Evolutionary conservation across 2,888 invertebrate genomes (phyloP).

Genomic region (Ormyrus pomaceus): DNA sequence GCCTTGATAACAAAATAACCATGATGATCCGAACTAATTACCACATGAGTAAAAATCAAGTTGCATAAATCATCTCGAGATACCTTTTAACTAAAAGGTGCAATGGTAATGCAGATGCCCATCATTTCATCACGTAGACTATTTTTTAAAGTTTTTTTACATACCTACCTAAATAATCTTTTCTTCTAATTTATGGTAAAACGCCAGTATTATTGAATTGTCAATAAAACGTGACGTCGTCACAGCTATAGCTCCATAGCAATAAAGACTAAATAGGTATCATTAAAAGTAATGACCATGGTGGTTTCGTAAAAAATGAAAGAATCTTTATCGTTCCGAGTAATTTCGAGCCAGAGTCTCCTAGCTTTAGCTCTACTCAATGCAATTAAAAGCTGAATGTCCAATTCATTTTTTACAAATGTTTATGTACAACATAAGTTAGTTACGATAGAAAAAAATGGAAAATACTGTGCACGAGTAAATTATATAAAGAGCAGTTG

Average conservation of each 20-base stretch:
- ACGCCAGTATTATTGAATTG: conserved; percentile 67
- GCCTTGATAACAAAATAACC: conserved; percentile 54
- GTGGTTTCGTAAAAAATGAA: conserved; percentile 64
- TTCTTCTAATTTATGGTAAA: conserved; percentile 48
- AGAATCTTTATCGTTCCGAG: conserved; percentile 30
- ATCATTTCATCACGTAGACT: conserved; percentile 27
- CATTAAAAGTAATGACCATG: conserved; percentile 63
- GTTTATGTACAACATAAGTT: conserved; percentile 11
- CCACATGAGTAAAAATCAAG: conserved; percentile 31
- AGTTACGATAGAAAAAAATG: background rate
- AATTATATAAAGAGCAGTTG: background rate
- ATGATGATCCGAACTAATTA: conserved; percentile 40
- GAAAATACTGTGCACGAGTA: conserved; percentile 4
- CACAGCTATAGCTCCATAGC: conserved; percentile 65
- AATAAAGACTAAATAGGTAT: conserved; percentile 65
- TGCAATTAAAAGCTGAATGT: background rate
- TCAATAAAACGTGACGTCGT: conserved; percentile 65
- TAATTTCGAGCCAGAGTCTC: conserved; percentile 39
- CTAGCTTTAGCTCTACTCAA: conserved; percentile 33
- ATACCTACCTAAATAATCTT: background rate
- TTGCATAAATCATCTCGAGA: conserved; percentile 43
- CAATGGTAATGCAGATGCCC: conserved; percentile 44
- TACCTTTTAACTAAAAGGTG: conserved; percentile 36
- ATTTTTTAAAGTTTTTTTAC: conserved; percentile 25
- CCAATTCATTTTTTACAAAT: conserved; percentile 7